phyloP scores from a whole-genome alignment of 2,797 vertebrate genomes.

The Epinephelus malabaricus region DNA sequence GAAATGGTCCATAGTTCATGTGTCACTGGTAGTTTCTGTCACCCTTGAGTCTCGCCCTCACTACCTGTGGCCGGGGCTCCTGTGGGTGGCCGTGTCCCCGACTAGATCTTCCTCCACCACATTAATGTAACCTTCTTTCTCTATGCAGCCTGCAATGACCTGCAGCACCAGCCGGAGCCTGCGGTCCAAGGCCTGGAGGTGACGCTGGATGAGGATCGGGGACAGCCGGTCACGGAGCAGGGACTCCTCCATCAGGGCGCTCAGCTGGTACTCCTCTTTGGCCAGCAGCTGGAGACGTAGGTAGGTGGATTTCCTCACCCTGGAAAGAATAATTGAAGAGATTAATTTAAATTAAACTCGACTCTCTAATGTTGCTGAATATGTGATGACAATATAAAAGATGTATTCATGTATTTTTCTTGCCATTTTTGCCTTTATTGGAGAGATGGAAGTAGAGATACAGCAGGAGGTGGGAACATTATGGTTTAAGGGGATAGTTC shows the following conservation, averaged over 20 bases:
- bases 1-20: slow-evolving; percentile 47
- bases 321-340: slow-evolving; percentile 56
- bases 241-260: slow-evolving; percentile 94
- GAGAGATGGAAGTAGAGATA: no score
- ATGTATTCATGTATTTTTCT: not conserved
- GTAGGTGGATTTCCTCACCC: slow-evolving; percentile 94
- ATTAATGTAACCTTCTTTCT: slow-evolving; percentile 88
- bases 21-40: slow-evolving; percentile 32
- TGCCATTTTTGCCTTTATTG: no score
- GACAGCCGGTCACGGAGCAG: slow-evolving; percentile 90
- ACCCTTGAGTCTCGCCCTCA: slow-evolving; percentile 76
- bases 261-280: slow-evolving; percentile 94
- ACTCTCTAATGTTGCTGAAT: not conserved
- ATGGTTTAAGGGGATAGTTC: no score
- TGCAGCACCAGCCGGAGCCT: slow-evolving; percentile 92
- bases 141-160: slow-evolving; percentile 91
- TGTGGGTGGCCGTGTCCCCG: slow-evolving; percentile 78
- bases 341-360: not conserved
- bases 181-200: slow-evolving; percentile 96
- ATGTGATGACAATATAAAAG: not conserved
- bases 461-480: no score
- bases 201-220: slow-evolving; percentile 91
- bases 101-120: slow-evolving; percentile 93
- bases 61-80: slow-evolving; percentile 91
- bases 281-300: slow-evolving; percentile 94